Evolutionary conservation across 2,888 invertebrate genomes (phyloP), one percentile per base, ranked within the genome.

Genomic region (Geophilus truncorum): DNA sequence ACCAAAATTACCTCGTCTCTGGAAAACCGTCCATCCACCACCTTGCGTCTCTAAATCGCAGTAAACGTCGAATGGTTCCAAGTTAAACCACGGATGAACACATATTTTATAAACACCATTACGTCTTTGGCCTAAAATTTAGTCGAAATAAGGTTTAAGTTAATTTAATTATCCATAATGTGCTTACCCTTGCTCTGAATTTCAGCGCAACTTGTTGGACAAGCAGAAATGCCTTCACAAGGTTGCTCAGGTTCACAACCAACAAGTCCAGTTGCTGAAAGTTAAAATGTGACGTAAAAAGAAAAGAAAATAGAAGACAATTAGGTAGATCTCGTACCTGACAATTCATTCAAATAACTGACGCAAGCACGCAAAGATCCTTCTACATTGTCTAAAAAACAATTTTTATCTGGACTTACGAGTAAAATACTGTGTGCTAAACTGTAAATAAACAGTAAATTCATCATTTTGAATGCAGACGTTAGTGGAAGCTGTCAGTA

Each of bases 1-100:
- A 15, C 34, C 25, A 23, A n/a, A 79, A 23, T 51, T 51, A 3
- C 79, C 79, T 15, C 79, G 40, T 51, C 79, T 51, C 25, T 79
- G 79, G 23, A 79, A 28, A 21, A 79, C 79, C 1, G 79, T 79
- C 79, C 79, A 79, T 25, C 79, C 79, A 45, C 79, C 79, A 4
- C 79, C 79, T 51, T 32, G 10, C 2, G 45, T 15, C 51, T 79
- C 79, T 51, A 79, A 79, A 25, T 79, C 79, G 51, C 79, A 79
- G 28, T 79, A 79, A 1, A 51, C 79, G 25, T 79, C 45, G 21
- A 79, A 23, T 0, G 79, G 51, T 51, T 40, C 45, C 32, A 79
- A 51, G n/a, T 28, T 40, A 28, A 79, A 79, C 79, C 79, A 79
- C 23, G 79, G 51, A 10, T 28, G 12, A 5, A 21, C 25, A 51